Evolutionary conservation across 2,888 invertebrate species (phyloP).

Genomic region (Petrophora chlorosata): DNA sequence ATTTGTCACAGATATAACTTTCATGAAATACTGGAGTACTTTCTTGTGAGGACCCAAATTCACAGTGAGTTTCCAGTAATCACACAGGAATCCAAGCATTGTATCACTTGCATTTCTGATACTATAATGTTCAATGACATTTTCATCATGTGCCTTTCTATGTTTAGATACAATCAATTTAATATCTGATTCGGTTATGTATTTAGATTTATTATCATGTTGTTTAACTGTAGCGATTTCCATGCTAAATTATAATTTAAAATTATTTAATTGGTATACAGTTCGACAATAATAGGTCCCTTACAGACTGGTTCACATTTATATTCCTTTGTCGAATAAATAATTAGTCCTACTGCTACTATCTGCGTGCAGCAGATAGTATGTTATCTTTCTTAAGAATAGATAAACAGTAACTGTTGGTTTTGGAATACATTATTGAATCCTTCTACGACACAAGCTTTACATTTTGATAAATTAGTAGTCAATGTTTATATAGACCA

Average conservation of each 20-base stretch:
- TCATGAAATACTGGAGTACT: conserved; percentile 62
- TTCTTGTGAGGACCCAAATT: conserved; percentile 37
- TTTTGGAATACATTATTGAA: conserved; percentile 3
- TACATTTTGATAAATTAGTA: conserved; percentile 5
- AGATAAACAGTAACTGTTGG: conserved; percentile 2
- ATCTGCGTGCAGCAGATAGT: too few relatives aligned
- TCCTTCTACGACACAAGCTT: neutral
- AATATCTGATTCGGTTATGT: conserved; percentile 55
- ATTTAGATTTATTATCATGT: conserved; percentile 9
- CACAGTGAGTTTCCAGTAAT: conserved; percentile 70
- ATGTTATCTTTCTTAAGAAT: too few relatives aligned
- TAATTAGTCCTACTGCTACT: neutral
- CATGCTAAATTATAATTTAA: neutral
- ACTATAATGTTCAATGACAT: conserved; percentile 46
- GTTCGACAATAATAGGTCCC: too few relatives aligned
- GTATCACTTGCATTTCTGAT: conserved; percentile 64
- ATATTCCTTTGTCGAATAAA: neutral
- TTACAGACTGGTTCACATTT: neutral
- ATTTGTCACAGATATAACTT: conserved; percentile 64
- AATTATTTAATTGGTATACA: too few relatives aligned
- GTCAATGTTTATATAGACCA: neutral
- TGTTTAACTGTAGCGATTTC: conserved; percentile 4
- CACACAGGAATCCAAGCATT: conserved; percentile 74
- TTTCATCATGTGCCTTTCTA: conserved; percentile 35
- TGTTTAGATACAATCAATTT: conserved; percentile 52